Evolutionary conservation across 2,113 vertebrate species (phyloP).

Genomic region (Tinamus guttatus): DNA sequence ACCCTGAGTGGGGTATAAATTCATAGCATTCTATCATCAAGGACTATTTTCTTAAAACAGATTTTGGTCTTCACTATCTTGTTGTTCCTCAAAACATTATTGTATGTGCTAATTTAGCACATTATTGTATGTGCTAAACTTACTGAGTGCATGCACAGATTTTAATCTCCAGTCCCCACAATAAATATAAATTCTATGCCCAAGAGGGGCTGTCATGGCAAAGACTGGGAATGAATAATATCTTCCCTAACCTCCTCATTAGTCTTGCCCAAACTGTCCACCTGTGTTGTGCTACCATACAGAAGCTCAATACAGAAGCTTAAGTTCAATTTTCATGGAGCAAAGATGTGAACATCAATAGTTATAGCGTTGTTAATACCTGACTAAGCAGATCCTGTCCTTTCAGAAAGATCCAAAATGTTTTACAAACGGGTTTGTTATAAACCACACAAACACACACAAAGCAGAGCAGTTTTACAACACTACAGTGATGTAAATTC

Average conservation of each 20-base stretch:
- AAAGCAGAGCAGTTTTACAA: background rate
- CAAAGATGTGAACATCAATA: background rate
- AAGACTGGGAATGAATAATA: background rate
- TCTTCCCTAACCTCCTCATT: background rate
- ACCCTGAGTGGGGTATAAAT: background rate
- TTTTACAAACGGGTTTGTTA: background rate
- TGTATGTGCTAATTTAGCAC: background rate
- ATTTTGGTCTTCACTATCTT: background rate
- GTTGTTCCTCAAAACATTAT: background rate
- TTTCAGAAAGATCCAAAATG: background rate
- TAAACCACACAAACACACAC: background rate
- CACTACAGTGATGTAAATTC: background rate
- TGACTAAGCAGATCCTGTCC: background rate
- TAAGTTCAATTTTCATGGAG: background rate
- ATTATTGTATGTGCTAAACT: background rate
- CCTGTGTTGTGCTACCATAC: background rate
- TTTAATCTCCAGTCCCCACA: background rate
- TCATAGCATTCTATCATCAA: background rate
- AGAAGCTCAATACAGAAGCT: background rate
- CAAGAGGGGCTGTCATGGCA: background rate
- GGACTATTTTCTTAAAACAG: background rate
- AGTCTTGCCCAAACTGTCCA: background rate
- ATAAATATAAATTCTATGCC: background rate
- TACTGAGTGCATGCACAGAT: background rate
- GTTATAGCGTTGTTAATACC: background rate